Conservation (phyloP, 2,797 vertebrate species). For the Falco berigora region DNA sequence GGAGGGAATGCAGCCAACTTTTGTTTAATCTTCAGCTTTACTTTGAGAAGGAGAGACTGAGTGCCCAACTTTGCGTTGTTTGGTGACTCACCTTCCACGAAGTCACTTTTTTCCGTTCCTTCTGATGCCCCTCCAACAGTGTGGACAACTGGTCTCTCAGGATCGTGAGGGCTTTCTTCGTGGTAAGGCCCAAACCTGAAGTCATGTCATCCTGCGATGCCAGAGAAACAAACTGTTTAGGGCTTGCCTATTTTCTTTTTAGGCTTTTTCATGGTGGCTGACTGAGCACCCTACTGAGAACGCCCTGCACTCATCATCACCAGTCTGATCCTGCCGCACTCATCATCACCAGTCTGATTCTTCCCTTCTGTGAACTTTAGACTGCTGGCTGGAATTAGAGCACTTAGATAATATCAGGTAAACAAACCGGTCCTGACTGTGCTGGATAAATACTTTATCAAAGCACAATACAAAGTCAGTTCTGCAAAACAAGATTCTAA, state of each 20-base stretch:
- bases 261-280: neutral
- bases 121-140: conserved; percentile 87
- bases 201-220: conserved; percentile 79
- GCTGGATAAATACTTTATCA: conserved; percentile 3
- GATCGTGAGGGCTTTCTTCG: conserved; percentile 84
- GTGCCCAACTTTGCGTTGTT: neutral
- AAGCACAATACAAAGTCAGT: conserved; percentile 15
- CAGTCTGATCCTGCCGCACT: neutral
- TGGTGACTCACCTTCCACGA: conserved; percentile 78
- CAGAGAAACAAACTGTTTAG: conserved; percentile 1
- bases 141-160: conserved; percentile 87
- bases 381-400: conserved; percentile 6
- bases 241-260: neutral
- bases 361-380: neutral
- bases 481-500: conserved; percentile 3
- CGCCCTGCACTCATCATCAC: neutral
- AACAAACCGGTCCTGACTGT: neutral
- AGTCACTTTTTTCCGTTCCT: conserved; percentile 67
- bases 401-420: conserved; percentile 18
- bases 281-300: neutral
- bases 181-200: conserved; percentile 85
- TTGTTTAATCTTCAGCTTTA: neutral
- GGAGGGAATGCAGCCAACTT: neutral
- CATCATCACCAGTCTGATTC: neutral
- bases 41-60: neutral